Evolutionary conservation across 2,113 vertebrate species (phyloP), one percentile per base, ranked within the genome.

Genomic region (Plestiodon gilberti): DNA sequence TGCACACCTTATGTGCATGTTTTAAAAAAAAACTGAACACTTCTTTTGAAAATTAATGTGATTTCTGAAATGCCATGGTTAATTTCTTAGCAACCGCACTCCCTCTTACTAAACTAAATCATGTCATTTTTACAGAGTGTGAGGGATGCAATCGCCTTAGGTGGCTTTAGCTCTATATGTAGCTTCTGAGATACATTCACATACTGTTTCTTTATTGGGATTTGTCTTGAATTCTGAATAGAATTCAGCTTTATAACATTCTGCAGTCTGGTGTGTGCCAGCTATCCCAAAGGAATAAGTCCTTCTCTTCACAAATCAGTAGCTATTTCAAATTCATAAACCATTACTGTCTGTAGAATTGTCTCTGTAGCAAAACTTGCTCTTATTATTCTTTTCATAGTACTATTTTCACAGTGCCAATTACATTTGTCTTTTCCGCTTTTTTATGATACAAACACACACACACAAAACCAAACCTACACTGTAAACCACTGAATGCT

Each of bases 401-500:
- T 0, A 0, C 77, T 62, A 15, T 4, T 80, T 35, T n/a, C n/a
- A 23, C 35, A 43, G 1, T 83, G 87, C 82, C 65, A 48, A 0
- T 73, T 82, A 85, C 88, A 78, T 87, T 90, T 93, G 64, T 78
- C 78, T 17, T 85, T 79, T 75, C 86, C 87, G 35, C 83, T 77
- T 65, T 75, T 87, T 65, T 77, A 28, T 67, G 86, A 78, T 2
- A 1, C 1, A 43, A 52, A 17, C 4, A 48, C 43, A n/a, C 43
- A 48, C 43, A 85, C 78, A 65, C 23, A 59, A 71, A 35, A 84
- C 75, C 88, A 91, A 78, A 20, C 80, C 28, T 85, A 78, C 40
- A 83, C 67, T 78, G 67, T 67, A 75, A 65, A 81, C 78, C 25
- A 84, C 33, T 70, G 76, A 85, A 92, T 1, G 1, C 22, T 38